phyloP scores from a whole-genome alignment of 2,888 invertebrate genomes.

The Microctonus aethiopoides region DNA sequence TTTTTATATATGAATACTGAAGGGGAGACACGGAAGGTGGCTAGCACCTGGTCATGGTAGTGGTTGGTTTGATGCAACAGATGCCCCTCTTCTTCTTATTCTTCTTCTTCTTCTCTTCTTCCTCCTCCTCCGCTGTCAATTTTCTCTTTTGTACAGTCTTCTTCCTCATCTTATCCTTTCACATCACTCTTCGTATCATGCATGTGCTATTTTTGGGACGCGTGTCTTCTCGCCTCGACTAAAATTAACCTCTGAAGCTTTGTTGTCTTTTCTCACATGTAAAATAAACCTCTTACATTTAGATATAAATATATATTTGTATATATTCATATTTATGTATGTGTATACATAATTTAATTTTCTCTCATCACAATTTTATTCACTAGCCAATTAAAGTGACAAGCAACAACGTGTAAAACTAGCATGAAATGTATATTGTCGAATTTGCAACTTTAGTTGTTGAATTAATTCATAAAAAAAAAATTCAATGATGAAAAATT shows the following conservation, averaged over 20 bases:
- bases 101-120: slow-evolving; percentile 30
- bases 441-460: too few relatives aligned
- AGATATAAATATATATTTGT: too few relatives aligned
- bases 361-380: background rate
- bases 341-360: too few relatives aligned
- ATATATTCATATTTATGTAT: too few relatives aligned
- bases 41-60: slow-evolving; percentile 59
- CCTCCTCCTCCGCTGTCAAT: slow-evolving; percentile 1
- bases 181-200: slow-evolving; percentile 20
- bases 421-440: background rate
- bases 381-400: background rate
- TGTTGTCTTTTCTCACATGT: background rate
- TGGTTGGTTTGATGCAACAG: slow-evolving; percentile 60
- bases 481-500: too few relatives aligned
- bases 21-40: slow-evolving; percentile 56
- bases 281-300: slow-evolving; percentile 2
- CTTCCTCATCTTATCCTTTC: slow-evolving; percentile 22
- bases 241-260: slow-evolving; percentile 5
- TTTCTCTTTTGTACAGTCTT: slow-evolving; percentile 16
- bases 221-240: background rate
- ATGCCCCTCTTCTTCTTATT: slow-evolving; percentile 53
- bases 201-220: slow-evolving; percentile 40
- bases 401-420: background rate
- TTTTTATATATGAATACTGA: slow-evolving; percentile 33
- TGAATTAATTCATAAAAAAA: too few relatives aligned